Base-by-base conservation (phyloP, 2,888 invertebrate species). In the Ectobius pallidus region DNA sequence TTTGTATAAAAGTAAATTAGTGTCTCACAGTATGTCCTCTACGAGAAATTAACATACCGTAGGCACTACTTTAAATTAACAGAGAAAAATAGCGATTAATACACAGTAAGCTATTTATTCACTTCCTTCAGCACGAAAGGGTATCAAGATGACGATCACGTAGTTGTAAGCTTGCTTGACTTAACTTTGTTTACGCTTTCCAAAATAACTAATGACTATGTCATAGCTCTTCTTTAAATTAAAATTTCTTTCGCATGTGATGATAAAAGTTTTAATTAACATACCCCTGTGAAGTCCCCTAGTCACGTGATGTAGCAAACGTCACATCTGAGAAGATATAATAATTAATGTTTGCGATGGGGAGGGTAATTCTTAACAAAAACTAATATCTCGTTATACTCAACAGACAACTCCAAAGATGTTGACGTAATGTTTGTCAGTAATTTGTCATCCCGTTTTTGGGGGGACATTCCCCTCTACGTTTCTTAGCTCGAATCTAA, bases 321-420 rank as follows among this genome's bases (percentile, higher is more conserved):
- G 22, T 2, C 27, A 30, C 27, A 58, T 9, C 27, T 44, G 6
- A 46, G 65, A 30, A 42, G 44, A 65, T 46, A 46, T 65, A 25
- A 65, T 65, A 65, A 65, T 65, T 65, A 65, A 65, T 65, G 25
- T 65, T 46, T 32, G 14, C 46, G 65, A 46, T 46, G 46, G 34
- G 25, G 27, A 65, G 65, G 20, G 22, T 25, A 44, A 16, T 46
- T 34, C 34, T 34, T 34, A 46, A 42, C 65, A 25, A 25, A 65
- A 65, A 65, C 42, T 30, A 30, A 55, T 55, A 55, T 55, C 55
- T 27, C 27, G 27, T 55, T 55, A n/a, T 14, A 58, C 6, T 11
- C 9, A 6, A 25, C 27, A 22, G 27, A 16, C n/a, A 16, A 30
- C 27, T n/a, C 14, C 58, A 30, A 58, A 58, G 58, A 58, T 16